A percentile compares a stretch with the other conserved stretches of the same genome.
These are phyloP conservation scores for Vombatus ursinus DNA, from an alignment of 2,113 vertebrate genomes.

Conservation along the genomic window DNA sequence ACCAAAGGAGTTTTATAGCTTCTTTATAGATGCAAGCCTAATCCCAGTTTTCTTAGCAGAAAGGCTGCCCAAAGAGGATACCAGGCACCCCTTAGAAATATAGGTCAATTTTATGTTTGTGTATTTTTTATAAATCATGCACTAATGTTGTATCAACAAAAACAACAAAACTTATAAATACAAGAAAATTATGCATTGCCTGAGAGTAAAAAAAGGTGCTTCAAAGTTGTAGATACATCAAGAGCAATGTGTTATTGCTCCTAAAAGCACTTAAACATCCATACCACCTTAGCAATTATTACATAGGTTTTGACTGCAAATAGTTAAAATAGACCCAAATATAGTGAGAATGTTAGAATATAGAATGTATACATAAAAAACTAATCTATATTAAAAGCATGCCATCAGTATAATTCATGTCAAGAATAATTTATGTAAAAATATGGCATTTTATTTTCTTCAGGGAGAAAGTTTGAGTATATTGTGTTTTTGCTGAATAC, in stretches of 20 bases:
- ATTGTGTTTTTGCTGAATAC: not conserved
- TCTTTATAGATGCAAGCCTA: not conserved
- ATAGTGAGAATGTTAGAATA: no score
- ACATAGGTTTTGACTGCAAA: no score
- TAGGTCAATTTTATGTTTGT: not conserved
- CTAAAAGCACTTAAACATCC: no score
- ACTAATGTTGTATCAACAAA: not conserved
- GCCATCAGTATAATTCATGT: not conserved
- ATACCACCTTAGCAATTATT: no score
- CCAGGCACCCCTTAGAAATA: no score
- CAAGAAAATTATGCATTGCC: no score
- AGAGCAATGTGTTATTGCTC: no score
- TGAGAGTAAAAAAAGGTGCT: no score
- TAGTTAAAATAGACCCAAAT: no score
- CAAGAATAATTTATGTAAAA: not conserved
- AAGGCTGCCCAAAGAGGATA: not conserved
- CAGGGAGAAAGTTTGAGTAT: not conserved
- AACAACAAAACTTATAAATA: not conserved
- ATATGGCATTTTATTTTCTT: not conserved
- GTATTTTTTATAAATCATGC: not conserved
- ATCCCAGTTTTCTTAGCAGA: not conserved
- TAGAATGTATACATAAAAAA: no score
- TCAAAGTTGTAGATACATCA: no score
- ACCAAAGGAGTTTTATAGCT: not conserved
- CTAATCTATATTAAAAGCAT: no score